Percentiles rank a stretch among this genome's conserved stretches.
phyloP scores from a whole-genome alignment of 2,888 invertebrate genomes.

The Caenorhabditis panamensis region DNA sequence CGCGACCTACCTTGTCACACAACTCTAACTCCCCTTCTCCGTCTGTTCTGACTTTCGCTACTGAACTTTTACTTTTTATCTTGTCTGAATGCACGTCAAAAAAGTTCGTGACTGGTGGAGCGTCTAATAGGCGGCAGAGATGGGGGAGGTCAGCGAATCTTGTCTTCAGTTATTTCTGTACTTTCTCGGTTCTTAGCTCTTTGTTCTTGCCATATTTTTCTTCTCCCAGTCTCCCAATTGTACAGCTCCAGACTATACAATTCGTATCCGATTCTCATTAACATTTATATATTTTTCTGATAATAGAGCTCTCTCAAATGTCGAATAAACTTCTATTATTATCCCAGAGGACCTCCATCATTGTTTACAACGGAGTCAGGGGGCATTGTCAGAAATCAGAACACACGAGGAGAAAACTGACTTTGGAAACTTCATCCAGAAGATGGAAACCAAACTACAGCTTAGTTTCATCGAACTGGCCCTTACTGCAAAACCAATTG shows the following conservation, averaged over 20 bases:
- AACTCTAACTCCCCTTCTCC: constrained; percentile 27
- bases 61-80: not conserved
- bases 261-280: not conserved
- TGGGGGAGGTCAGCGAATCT: not conserved
- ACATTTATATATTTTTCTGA: not conserved
- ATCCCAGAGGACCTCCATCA: not conserved
- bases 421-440: no score
- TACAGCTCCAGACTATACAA: not conserved
- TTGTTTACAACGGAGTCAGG: no score
- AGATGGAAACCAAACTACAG: no score
- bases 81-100: not conserved
- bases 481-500: no score
- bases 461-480: no score
- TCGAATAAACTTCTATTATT: constrained; percentile 1
- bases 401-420: no score
- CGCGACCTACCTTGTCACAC: constrained; percentile 9
- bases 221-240: not conserved
- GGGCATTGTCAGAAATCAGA: no score
- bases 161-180: not conserved
- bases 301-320: not conserved
- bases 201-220: not conserved
- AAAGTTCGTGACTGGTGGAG: constrained; percentile 10
- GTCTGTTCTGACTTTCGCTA: not conserved
- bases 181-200: not conserved
- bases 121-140: not conserved